A percentile compares a stretch with the other conserved stretches of the same genome.
Conservation (phyloP, 92 coral and sea anemone species). For the Pocillopora meandrina region DNA sequence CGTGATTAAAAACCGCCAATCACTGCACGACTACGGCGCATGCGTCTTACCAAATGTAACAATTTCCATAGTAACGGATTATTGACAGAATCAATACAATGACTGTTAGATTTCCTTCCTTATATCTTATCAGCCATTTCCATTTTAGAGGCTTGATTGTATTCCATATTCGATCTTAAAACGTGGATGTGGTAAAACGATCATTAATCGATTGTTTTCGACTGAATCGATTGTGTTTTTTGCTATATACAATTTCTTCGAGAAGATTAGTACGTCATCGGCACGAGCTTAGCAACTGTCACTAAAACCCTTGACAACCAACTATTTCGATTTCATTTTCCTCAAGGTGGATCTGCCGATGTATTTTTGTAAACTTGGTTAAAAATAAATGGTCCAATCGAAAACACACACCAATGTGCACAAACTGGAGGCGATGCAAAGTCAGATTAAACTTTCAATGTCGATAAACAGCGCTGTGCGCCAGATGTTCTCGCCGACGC, state of each 20-base stretch:
- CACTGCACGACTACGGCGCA: conserved; percentile 52
- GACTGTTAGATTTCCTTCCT: conserved; percentile 14
- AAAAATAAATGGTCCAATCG: background rate
- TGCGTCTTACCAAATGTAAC: conserved; percentile 45
- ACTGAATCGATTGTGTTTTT: conserved; percentile 36
- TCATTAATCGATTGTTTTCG: conserved; percentile 40
- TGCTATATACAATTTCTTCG: background rate
- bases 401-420: background rate
- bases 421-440: background rate
- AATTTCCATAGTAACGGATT: conserved; percentile 50
- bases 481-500: conserved; percentile 15
- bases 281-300: conserved; percentile 23
- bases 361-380: background rate
- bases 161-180: background rate
- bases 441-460: conserved; percentile 12
- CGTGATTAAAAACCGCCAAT: conserved; percentile 84
- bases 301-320: conserved; percentile 20
- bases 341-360: background rate
- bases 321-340: background rate
- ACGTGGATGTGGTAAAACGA: conserved; percentile 24
- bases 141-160: background rate
- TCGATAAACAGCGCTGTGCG: background rate
- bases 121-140: background rate
- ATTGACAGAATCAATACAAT: conserved; percentile 29
- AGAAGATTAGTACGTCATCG: conserved; percentile 22